Base-by-base conservation (phyloP, 2,113 vertebrate species). In the Oxyura jamaicensis region DNA sequence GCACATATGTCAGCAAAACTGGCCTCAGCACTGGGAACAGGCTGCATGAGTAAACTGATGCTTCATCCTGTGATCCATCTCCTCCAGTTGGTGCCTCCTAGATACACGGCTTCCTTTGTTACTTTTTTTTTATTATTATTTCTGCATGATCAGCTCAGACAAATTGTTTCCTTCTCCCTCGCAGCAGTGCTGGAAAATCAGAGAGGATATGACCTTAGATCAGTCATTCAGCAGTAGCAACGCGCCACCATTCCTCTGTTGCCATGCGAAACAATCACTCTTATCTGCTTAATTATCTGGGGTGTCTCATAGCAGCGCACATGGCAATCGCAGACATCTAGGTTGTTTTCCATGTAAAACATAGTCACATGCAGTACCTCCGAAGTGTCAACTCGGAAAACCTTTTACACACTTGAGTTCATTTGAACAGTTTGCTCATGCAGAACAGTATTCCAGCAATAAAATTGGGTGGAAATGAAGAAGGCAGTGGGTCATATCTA, bases 161-260 rank as follows among this genome's bases (percentile, higher is more conserved):
- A 78, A 92, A 89, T 16, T 53, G 62, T 88, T 90, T 86, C 80
- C 73, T 81, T 68, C 79, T 84, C 75, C 35, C 46, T 91, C 29
- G 13, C 59, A 67, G 66, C 68, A 48, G 41, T 53, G 42, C 83
- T 94, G 94, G 84, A 83, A 93, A 96, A 83, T 76, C 36, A 44
- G 84, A 66, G 87, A 93, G 89, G 84, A 91, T 94, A 3, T 95
- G 96, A 91, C 62, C 76, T 55, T 62, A 79, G 58, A 83, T 86
- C 56, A 72, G 50, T 90, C 72, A 66, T 90, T 83, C 65, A 68
- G 46, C 53, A 53, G 55, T 25, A 76, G 60, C 86, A 52, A 46
- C 10, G 2, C 69, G 44, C 53, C 81, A 39, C 41, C 56, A 2
- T 63, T 92, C 52, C 67, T 73, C 72, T 55, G 92, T 85, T 93